Percentiles rank a stretch among this genome's conserved stretches.
These are phyloP conservation scores for Hoplodrina ambigua DNA, from an alignment of 2,888 invertebrate species.

Conservation along the genomic window DNA sequence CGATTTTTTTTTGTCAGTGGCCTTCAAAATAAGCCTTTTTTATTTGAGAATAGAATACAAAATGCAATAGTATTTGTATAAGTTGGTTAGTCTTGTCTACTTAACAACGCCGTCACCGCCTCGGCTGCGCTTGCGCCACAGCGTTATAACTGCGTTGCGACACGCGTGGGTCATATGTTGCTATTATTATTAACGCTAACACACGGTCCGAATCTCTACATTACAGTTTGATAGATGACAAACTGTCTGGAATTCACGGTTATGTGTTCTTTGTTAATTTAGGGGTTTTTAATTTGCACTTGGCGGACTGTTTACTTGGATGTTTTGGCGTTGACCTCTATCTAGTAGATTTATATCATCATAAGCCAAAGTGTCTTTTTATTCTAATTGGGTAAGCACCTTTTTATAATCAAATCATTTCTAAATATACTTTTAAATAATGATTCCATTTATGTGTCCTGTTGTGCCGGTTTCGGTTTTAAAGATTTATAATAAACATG, in stretches of 20 bases:
- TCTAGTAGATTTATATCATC: background rate
- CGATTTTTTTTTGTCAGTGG: slow-evolving; percentile 9
- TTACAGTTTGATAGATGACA: slow-evolving; percentile 37
- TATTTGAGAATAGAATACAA: slow-evolving; percentile 41
- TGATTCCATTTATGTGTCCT: slow-evolving; percentile 67
- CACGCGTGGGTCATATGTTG: slow-evolving; percentile 68
- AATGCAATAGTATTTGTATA: slow-evolving; percentile 52
- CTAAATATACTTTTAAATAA: slow-evolving; percentile 68
- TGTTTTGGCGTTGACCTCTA: slow-evolving; percentile 5
- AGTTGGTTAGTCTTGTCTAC: slow-evolving; percentile 56
- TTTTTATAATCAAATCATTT: slow-evolving; percentile 61
- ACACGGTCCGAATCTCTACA: slow-evolving; percentile 34
- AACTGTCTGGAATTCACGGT: slow-evolving; percentile 10
- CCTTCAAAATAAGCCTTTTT: slow-evolving; percentile 42
- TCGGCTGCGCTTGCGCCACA: slow-evolving; percentile 70
- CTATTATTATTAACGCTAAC: slow-evolving; percentile 60
- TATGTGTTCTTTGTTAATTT: background rate
- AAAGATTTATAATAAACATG: slow-evolving; percentile 73
- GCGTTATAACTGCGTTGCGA: slow-evolving; percentile 68
- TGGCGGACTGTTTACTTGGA: background rate
- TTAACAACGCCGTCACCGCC: slow-evolving; percentile 61
- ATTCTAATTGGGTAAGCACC: slow-evolving; percentile 20
- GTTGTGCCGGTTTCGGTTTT: slow-evolving; percentile 76
- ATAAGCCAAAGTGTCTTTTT: slow-evolving; percentile 7
- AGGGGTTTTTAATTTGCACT: background rate